These are phyloP conservation scores for Eupithecia centaureata DNA, from an alignment of 2,888 invertebrate species.

Conservation along the genomic window DNA sequence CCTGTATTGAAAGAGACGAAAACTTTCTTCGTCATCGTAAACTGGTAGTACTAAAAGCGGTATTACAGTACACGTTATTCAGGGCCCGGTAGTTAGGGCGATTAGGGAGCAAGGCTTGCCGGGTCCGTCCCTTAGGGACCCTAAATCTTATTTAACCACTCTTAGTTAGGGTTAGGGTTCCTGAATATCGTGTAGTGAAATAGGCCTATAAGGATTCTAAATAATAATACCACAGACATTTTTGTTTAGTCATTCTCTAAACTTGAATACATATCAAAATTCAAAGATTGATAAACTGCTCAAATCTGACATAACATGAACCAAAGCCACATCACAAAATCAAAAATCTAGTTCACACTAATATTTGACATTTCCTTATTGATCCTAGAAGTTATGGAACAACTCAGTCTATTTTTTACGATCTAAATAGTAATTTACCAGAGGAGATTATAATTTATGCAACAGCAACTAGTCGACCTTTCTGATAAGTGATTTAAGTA, in stretches of 20 bases:
- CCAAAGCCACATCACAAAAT: constrained; percentile 6
- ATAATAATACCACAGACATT: too few relatives aligned
- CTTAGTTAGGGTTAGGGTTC: too few relatives aligned
- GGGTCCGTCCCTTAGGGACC: too few relatives aligned
- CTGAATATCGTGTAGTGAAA: too few relatives aligned
- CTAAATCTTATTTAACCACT: too few relatives aligned
- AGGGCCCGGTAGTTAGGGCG: too few relatives aligned
- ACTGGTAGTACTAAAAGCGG: too few relatives aligned
- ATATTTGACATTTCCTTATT: constrained; percentile 42
- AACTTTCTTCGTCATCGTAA: too few relatives aligned
- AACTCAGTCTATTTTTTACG: constrained; percentile 23
- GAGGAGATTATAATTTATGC: constrained; percentile 21
- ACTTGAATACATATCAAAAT: not conserved
- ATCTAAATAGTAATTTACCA: not conserved
- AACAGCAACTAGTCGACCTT: constrained; percentile 23
- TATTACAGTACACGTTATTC: too few relatives aligned
- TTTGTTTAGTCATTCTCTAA: not conserved
- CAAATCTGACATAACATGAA: not conserved
- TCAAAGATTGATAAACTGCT: not conserved
- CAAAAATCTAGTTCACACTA: constrained; percentile 27
- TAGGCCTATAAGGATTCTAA: too few relatives aligned
- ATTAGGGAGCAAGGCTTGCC: too few relatives aligned
- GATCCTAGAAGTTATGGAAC: constrained; percentile 23
- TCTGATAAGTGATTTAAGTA: constrained; percentile 12
- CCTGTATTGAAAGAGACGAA: too few relatives aligned